Evolutionary conservation across 2,113 vertebrate genomes (phyloP).

Genomic region (Ceuthmochares aereus): DNA sequence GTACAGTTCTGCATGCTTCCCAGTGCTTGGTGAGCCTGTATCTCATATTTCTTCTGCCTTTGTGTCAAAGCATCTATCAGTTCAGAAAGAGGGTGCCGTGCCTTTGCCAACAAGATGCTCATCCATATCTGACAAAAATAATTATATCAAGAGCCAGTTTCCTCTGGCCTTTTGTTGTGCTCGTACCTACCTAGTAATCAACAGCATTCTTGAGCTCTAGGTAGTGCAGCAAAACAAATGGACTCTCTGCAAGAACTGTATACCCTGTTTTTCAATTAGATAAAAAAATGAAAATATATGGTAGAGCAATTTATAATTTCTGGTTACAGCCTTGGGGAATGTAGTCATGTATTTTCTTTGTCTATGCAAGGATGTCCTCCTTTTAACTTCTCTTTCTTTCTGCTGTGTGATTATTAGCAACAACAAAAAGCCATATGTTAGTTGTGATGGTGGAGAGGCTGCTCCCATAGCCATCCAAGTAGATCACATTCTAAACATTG

Average conservation of each 20-base stretch:
- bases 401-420: neutral
- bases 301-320: neutral
- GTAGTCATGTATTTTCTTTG: neutral
- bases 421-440: constrained; percentile 10
- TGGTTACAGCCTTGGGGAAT: neutral
- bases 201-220: neutral
- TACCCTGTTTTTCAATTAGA: neutral
- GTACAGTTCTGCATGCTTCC: neutral
- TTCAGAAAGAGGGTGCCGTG: neutral
- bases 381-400: constrained; percentile 37
- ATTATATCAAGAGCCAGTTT: neutral
- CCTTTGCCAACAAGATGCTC: neutral
- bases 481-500: constrained; percentile 56
- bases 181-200: neutral
- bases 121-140: neutral
- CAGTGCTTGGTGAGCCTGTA: neutral
- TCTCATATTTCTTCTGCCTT: neutral
- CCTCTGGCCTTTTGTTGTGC: neutral
- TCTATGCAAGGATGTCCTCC: neutral
- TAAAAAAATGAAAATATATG: neutral
- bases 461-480: constrained; percentile 46
- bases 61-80: neutral
- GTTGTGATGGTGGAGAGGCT: neutral
- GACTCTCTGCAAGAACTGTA: neutral
- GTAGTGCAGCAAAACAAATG: neutral